Evolutionary conservation across 2,113 vertebrate species (phyloP).

Genomic region (Scomber colias): DNA sequence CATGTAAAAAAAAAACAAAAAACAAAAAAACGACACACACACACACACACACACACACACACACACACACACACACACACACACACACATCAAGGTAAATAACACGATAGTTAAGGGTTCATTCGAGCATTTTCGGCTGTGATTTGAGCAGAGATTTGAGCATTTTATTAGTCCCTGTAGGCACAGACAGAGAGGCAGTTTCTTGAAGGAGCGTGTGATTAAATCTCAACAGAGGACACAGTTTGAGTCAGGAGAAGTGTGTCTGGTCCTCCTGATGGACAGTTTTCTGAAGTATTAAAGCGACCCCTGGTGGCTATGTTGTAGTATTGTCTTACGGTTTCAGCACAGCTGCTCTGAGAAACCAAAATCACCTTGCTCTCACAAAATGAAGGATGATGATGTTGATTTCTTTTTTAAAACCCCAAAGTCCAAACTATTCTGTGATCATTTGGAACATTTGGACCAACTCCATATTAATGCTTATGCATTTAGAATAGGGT

Average conservation of each 20-base stretch:
- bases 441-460: no score
- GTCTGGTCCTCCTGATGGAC: neutral
- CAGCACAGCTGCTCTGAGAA: neutral
- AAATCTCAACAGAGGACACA: neutral
- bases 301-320: constrained; percentile 24
- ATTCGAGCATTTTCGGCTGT: neutral
- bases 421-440: no score
- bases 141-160: no score
- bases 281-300: neutral
- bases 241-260: neutral
- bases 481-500: no score
- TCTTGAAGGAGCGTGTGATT: neutral
- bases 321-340: no score
- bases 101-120: neutral
- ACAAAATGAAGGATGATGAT: no score
- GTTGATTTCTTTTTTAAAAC: no score
- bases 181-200: neutral
- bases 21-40: no score
- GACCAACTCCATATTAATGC: no score
- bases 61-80: neutral
- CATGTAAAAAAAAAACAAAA: neutral
- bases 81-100: neutral
- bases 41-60: neutral
- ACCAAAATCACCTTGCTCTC: no score
- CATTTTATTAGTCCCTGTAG: neutral